Base-by-base conservation (phyloP, 2,113 vertebrate genomes). In the Cynoglossus semilaevis region DNA sequence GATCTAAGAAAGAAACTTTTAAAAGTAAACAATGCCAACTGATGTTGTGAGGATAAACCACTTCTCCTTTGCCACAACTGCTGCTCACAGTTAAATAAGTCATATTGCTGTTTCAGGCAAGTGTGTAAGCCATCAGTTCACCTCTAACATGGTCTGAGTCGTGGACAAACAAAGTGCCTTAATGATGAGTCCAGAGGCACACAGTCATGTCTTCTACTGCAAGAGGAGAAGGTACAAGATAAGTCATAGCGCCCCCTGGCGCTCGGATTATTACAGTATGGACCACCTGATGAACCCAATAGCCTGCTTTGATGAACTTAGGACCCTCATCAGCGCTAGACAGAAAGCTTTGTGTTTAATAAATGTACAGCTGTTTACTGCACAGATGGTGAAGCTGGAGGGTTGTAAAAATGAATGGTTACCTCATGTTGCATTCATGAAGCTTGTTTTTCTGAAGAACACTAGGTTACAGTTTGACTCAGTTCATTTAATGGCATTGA, bases 81-180 rank as follows among this genome's bases (percentile, higher is more conserved):
- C 82, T 87, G 74, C 76, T 80, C 77, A 81, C 55, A 63, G 73
- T 78, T 63, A 79, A 63, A 35, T 57, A 71, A 68, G 78, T 81
- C 72, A 69, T 83, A 76, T 79, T 85, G 85, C 78, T 87, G 84
- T 83, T 78, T 82, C 70, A 80, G 72, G 78, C 49, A 79, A 72
- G 68, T 73, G 75, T 86, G 79, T 78, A 85, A 84, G 86, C 83
- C 83, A 81, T 84, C 76, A 63, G 63, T 58, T 79, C 81, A 85
- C 74, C 76, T 71, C 72, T 58, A 60, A 77, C 74, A 73, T 77
- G 60, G 67, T 83, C 85, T 82, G 73, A 79, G 74, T 80, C 63
- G 70, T 57, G 77, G 83, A 89, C 74, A 79, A 81, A 84, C 58
- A 81, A 90, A 90, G 89, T 90, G 89, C 89, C 88, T 90, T 89